Base-by-base conservation (phyloP, 2,888 invertebrate species). In the Diplazon laetatorius region DNA sequence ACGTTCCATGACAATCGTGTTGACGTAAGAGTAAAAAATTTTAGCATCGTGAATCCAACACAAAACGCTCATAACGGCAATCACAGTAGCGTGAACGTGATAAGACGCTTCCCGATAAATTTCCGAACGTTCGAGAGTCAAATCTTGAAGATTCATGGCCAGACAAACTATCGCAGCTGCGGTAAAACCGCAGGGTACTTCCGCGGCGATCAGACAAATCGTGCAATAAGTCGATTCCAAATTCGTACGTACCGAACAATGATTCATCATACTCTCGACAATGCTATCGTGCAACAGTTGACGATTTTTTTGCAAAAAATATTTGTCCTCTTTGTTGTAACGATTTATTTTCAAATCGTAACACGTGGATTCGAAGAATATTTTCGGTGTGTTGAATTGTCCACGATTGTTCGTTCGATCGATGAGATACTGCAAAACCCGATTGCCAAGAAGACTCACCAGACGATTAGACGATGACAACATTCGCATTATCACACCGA, bases 31-130 rank as follows among this genome's bases (percentile, higher is more conserved):
- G 75, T 94, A 93, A 65, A 94, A 92, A 0, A 93, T 91, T 82
- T 89, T 88, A 0, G 94, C 94, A 52, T 92, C 92, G 85, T 94
- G 93, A 1, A 94, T 92, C 92, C 94, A 94, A 84, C 94, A 94
- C 3, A 94, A 91, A 4, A 94, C 89, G 0, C 94, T 93, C 92
- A 94, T 92, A 1, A 94, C 87, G 0, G 94, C 92, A 76, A 94
- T 91, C 0, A 94, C 93, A 0, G 92, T 91, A 0, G 94, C 93
- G 81, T 95, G 94, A 81, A 94, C 87, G 87, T 93, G 93, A 85
- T 93, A 93, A 12, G 89, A 83, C 5, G 86, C 80, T 46, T 89
- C 78, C 5, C 78, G 78, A 1, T 74, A 85, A 4, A 90, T 82
- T 37, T 89, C 87, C 6, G 90, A 87, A 0, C 89, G 90, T 12